Evolutionary conservation across 2,113 vertebrate genomes (phyloP).

Genomic region (Thalassarche chlororhynchos): DNA sequence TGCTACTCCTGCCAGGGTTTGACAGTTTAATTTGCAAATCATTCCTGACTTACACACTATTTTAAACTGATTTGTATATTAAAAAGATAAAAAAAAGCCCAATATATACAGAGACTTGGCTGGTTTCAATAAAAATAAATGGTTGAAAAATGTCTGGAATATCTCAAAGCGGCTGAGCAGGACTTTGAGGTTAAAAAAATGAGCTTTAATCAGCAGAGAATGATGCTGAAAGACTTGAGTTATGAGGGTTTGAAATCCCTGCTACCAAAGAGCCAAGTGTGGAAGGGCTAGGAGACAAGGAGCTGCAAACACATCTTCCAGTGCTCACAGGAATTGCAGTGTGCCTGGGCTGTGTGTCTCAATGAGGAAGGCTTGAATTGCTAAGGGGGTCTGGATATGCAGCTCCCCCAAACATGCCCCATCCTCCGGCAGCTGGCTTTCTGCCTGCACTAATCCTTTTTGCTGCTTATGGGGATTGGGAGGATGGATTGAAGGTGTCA

Average conservation of each 20-base stretch:
- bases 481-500: background rate
- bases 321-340: background rate
- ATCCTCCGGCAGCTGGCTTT: background rate
- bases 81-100: background rate
- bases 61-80: conserved; percentile 63
- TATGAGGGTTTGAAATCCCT: conserved; percentile 25
- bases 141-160: conserved; percentile 63
- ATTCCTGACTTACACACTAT: conserved; percentile 58
- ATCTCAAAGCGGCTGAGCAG: conserved; percentile 13
- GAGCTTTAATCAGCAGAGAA: conserved; percentile 47
- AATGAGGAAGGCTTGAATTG: background rate
- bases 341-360: background rate
- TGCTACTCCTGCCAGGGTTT: background rate
- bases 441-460: background rate
- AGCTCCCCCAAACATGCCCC: background rate
- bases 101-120: conserved; percentile 62
- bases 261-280: conserved; percentile 8
- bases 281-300: background rate
- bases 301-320: background rate
- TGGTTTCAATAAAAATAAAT: conserved; percentile 63
- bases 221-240: conserved; percentile 40
- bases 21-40: conserved; percentile 67
- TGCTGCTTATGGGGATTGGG: background rate
- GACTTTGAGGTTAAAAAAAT: conserved; percentile 34
- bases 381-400: background rate